Percentiles rank a stretch among this genome's conserved stretches.
These are phyloP conservation scores for Spea multiplicata DNA, from an alignment of 2,113 vertebrate genomes.

Conservation along the genomic window DNA sequence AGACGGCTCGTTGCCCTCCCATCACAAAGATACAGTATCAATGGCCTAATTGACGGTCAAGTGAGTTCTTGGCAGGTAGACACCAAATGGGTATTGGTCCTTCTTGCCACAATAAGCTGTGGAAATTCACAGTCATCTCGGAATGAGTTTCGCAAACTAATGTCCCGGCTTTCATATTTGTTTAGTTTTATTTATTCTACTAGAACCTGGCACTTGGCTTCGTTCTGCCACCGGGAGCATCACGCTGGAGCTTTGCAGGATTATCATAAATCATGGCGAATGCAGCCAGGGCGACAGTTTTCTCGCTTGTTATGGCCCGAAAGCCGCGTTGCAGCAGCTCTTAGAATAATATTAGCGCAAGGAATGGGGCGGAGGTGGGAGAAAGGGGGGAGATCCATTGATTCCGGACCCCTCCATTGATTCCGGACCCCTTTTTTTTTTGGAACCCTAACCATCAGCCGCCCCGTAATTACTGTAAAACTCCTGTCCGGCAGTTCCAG, in stretches of 20 bases:
- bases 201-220: background rate
- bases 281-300: background rate
- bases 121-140: too few relatives aligned
- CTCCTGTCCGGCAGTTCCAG: constrained; percentile 70
- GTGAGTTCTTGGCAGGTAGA: background rate
- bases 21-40: background rate
- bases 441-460: constrained; percentile 11
- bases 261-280: background rate
- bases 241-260: background rate
- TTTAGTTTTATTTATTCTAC: background rate
- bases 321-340: background rate
- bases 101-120: too few relatives aligned
- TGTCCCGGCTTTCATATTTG: background rate
- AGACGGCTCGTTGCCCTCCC: background rate
- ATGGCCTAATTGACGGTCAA: background rate
- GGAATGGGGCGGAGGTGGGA: constrained; percentile 46
- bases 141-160: background rate
- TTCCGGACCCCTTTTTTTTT: too few relatives aligned
- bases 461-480: constrained; percentile 52
- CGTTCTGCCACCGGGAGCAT: background rate
- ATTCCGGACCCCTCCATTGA: background rate
- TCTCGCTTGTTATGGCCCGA: background rate
- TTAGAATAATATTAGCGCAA: constrained; percentile 1
- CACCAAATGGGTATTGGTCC: background rate
- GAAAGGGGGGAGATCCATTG: constrained; percentile 51